These are phyloP conservation scores for Siniperca obscura DNA, from an alignment of 2,797 vertebrate species.

Conservation along the genomic window DNA sequence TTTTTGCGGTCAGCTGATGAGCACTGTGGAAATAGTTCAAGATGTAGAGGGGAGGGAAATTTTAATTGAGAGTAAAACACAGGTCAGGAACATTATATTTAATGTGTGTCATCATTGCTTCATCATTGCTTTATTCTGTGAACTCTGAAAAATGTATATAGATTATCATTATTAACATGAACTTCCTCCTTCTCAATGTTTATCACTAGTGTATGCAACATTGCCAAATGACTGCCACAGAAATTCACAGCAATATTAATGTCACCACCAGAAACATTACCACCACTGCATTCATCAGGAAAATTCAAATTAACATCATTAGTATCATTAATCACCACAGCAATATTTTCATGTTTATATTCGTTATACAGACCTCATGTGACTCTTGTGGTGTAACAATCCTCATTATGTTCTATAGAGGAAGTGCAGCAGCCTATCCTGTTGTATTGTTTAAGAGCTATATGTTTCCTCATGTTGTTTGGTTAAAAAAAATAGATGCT, in stretches of 20 bases:
- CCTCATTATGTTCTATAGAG: constrained; percentile 38
- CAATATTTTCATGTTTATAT: background rate
- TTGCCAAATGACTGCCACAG: background rate
- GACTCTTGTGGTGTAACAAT: constrained; percentile 9
- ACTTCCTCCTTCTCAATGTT: background rate
- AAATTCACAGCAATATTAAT: constrained; percentile 3
- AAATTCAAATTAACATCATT: background rate
- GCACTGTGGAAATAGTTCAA: background rate
- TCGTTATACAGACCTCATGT: constrained; percentile 4
- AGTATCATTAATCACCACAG: background rate
- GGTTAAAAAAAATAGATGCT: constrained; percentile 8
- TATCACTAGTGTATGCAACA: background rate
- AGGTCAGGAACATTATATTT: background rate
- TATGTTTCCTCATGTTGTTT: constrained; percentile 57
- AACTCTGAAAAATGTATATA: background rate
- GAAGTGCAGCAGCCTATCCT: constrained; percentile 59
- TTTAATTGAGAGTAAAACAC: background rate
- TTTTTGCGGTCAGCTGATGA: background rate
- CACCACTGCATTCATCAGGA: background rate
- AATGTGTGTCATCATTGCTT: background rate
- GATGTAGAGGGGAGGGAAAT: background rate
- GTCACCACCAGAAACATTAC: background rate
- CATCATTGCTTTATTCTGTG: background rate
- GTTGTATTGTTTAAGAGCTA: constrained; percentile 63
- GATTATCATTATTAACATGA: background rate